Base-by-base conservation (phyloP, 2,888 invertebrate species). In the Rhaphigaster nebulosa region DNA sequence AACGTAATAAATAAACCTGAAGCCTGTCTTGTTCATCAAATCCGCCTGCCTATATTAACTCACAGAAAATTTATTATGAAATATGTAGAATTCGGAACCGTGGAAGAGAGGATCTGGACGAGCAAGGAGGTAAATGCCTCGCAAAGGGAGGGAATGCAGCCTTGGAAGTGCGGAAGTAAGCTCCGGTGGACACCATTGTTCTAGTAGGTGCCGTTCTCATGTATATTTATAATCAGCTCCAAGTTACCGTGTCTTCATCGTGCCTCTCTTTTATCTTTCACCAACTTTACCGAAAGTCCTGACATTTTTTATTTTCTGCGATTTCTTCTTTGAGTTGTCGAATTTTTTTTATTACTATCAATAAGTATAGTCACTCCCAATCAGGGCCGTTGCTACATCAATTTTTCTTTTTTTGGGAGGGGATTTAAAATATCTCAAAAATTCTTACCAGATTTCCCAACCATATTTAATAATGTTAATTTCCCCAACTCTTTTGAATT, bases 101-200 rank as follows among this genome's bases (percentile, higher is more conserved):
- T 3, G 4, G 65, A 70, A 34, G 70, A 70, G 34, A 34, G 34
- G 70, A 34, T 13, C 23, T 20, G 34, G 70, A 34, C 6, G 15
- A 20, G 15, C 5, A 84, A 84, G 84, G 84, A 45, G 45, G 84
- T n/a, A 84, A 45, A n/a, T 12, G 84, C 45, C 26, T n/a, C 45
- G 84, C 45, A 45, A 84, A 84, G 45, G 26, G 13, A 26, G 45
- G n/a, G 84, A 45, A 84, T 84, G 84, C 45, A 45, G 45, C 84
- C 84, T 41, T 84, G 84, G 45, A n/a, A 84, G 10, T 34, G 45
- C 29, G 84, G 84, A 84, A 84, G 84, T n/a, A 84, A 84, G 84
- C 84, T 84, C 26, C 41, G 84, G 12, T 84, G 84, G 45, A 45
- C 84, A 84, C 84, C 84, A 84, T 84, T 84, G 84, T 84, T 84